phyloP scores from a whole-genome alignment of 2,113 vertebrate genomes.

The Cyanoderma ruficeps region DNA sequence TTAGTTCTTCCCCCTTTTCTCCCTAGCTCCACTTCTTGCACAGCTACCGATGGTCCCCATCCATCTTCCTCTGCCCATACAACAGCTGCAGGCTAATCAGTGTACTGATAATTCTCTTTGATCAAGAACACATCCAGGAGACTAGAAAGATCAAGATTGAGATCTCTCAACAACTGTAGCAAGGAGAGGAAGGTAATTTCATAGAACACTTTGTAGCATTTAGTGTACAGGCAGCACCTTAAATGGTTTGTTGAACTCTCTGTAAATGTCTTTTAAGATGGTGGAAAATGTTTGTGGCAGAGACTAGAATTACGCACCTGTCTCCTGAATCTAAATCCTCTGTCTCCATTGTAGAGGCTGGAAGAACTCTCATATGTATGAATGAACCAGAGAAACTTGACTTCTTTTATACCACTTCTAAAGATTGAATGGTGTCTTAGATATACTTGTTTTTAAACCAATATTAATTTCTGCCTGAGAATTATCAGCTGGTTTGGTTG shows the following conservation, averaged over 20 bases:
- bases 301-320: background rate
- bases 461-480: background rate
- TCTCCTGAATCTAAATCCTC: background rate
- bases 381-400: background rate
- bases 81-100: background rate
- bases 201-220: background rate
- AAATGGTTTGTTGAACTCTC: background rate
- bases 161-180: background rate
- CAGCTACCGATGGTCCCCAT: background rate
- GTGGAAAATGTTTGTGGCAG: background rate
- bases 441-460: background rate
- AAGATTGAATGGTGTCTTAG: background rate
- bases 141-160: background rate
- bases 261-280: background rate
- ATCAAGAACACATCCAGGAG: background rate
- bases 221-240: background rate
- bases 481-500: background rate
- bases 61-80: background rate
- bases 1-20: background rate
- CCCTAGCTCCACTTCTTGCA: background rate
- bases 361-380: background rate
- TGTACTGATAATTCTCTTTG: background rate
- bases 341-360: background rate
- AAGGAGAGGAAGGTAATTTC: background rate
- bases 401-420: background rate